A percentile compares a stretch with the other conserved stretches of the same genome.
Evolutionary conservation across 2,797 vertebrate genomes (phyloP).

Genomic region (Odontamblyopus lacepedii): DNA sequence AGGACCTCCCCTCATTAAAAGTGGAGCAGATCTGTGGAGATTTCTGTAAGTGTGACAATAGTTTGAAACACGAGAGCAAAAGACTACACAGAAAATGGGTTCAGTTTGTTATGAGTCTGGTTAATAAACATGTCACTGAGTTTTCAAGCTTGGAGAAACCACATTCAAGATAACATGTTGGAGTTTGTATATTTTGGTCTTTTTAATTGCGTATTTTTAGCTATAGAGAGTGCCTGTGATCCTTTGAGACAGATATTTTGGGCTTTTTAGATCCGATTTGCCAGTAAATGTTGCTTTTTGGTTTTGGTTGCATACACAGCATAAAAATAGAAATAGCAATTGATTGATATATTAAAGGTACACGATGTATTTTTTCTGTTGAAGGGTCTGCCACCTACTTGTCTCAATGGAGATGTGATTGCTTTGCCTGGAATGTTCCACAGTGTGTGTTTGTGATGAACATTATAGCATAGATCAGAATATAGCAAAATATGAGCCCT

Average conservation of each 20-base stretch:
- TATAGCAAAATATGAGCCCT: too few species aligned
- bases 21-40: not conserved
- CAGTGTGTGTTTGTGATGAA: too few species aligned
- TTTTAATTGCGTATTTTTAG: not conserved
- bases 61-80: not conserved
- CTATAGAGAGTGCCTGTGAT: constrained; percentile 14
- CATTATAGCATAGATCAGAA: too few species aligned
- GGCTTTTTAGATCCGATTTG: constrained; percentile 10
- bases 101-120: not conserved
- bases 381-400: too few species aligned
- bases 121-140: not conserved
- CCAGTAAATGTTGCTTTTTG: not conserved
- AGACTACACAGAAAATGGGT: not conserved
- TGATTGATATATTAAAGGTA: not conserved
- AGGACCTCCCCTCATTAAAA: not conserved
- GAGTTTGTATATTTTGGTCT: not conserved
- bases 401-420: too few species aligned
- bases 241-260: constrained; percentile 42
- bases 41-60: not conserved
- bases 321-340: not conserved
- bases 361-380: too few species aligned
- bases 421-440: too few species aligned
- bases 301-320: not conserved
- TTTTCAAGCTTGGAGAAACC: not conserved
- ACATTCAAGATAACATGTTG: not conserved